Evolutionary conservation across 92 coral and sea anemone species (phyloP).

Genomic region (Plumapathes pennacea): DNA sequence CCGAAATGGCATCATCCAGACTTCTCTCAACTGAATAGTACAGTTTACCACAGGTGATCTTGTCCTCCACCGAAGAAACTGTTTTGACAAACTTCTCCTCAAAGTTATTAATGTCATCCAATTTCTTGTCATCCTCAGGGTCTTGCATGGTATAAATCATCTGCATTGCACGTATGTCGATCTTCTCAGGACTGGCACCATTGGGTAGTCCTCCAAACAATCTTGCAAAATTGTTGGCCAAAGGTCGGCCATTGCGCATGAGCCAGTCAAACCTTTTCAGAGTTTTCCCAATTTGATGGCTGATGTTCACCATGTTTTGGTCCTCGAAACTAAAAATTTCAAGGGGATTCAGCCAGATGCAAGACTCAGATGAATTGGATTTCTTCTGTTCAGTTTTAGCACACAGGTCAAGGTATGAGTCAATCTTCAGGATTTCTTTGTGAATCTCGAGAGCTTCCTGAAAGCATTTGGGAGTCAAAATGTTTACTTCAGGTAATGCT

Average conservation of each 20-base stretch:
- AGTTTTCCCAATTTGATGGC: slow-evolving; percentile 28
- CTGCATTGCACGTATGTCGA: slow-evolving; percentile 28
- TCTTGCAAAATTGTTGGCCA: slow-evolving; percentile 32
- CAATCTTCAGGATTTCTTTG: slow-evolving; percentile 22
- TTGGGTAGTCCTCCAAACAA: slow-evolving; percentile 32
- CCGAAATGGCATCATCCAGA: slow-evolving; percentile 78
- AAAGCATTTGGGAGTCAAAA: slow-evolving; percentile 41
- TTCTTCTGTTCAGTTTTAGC: slow-evolving; percentile 20
- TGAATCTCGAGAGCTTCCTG: slow-evolving; percentile 50
- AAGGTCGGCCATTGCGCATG: slow-evolving; percentile 67
- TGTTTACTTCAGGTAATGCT: slow-evolving; percentile 28
- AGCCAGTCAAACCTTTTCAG: slow-evolving; percentile 6
- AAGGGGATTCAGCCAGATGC: slow-evolving; percentile 54
- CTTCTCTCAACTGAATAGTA: slow-evolving; percentile 62
- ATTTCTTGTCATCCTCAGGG: slow-evolving; percentile 21
- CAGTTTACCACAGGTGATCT: slow-evolving; percentile 44
- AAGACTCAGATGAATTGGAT: slow-evolving; percentile 22
- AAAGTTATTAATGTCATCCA: slow-evolving; percentile 26
- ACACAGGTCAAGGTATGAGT: slow-evolving; percentile 59
- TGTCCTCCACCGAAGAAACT: slow-evolving; percentile 17
- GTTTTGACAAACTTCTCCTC: slow-evolving; percentile 62
- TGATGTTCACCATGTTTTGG: slow-evolving; percentile 20
- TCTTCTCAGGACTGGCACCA: background rate
- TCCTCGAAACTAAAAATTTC: slow-evolving; percentile 54
- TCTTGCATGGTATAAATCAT: slow-evolving; percentile 39